Evolutionary conservation across 2,797 vertebrate genomes (phyloP), one percentile per base, ranked within the genome.

Genomic region (Malurus splendens): DNA sequence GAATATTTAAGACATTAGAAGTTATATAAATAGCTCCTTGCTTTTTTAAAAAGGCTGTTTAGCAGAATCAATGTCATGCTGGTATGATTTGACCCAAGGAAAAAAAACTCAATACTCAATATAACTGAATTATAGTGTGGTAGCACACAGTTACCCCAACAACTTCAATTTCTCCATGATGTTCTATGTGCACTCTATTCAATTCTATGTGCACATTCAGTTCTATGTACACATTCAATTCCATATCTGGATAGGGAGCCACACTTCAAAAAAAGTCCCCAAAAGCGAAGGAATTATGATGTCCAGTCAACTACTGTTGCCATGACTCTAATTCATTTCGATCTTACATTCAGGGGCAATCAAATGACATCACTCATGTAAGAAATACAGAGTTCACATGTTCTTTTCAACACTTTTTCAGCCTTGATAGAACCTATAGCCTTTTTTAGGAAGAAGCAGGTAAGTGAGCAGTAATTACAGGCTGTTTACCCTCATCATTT

Each of bases 361-460:
- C 24, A 66, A 82, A 39, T 11, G 7, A 14, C 6, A 41, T 6
- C 1, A 1, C 7, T 17, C n/a, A 48, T 5, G 1, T 45, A 66
- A 73, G n/a, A 72, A 73, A 76, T 0, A 0, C 3, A 6, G 2
- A 18, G 6, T 27, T 52, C 28, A 30, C 1, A 65, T 16, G 20
- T 67, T 70, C n/a, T 77, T 60, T 68, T 67, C 20, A 82, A 68
- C 2, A 23, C 2, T 55, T 94, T 73, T 70, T 66, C 36, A 82
- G 23, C 22, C 32, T 42, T 0, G 0, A 80, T 22, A 60, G 18
- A 71, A 18, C 38, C 41, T 64, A 32, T 12, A 55, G 45, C 4
- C 4, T 51, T 62, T 56, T 3, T 3, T 9, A 20, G 24, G 25
- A 66, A 39, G 19, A 57, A 54, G 32, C 1, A 50, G 27, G 64